Percentiles rank a stretch among this genome's conserved stretches.
Conservation (phyloP, 1,140 invertebrate species). For the Antheraea pernyi region DNA sequence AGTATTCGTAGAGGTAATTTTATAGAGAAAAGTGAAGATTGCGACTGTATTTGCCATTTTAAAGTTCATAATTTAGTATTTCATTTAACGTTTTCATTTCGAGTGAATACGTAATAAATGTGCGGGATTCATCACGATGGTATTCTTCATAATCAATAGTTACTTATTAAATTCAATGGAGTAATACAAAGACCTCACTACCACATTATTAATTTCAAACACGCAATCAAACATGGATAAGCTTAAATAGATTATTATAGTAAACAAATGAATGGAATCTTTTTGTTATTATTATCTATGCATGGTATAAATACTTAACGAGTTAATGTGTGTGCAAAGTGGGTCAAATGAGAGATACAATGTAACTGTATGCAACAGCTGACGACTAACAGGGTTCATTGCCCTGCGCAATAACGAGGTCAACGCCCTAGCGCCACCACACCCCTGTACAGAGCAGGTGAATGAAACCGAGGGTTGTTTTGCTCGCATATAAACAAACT, state of each 20-base stretch:
- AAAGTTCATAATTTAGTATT: no score
- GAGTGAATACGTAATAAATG: no score
- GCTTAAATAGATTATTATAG: constrained; percentile 7
- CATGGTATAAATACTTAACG: not conserved
- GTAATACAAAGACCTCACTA: no score
- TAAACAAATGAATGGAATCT: constrained; percentile 19
- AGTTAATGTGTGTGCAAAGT: constrained; percentile 24
- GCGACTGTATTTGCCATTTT: no score
- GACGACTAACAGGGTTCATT: constrained; percentile 22
- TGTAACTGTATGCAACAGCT: constrained; percentile 30
- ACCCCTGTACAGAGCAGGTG: constrained; percentile 21
- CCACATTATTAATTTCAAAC: no score
- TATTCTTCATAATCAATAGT: no score
- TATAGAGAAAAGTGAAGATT: no score
- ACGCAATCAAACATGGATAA: constrained; percentile 10
- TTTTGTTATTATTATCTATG: not conserved
- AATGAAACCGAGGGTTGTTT: constrained; percentile 19
- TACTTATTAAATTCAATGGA: no score
- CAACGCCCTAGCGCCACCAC: constrained; percentile 20
- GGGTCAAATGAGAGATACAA: constrained; percentile 30
- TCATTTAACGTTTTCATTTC: no score
- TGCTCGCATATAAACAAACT: not conserved
- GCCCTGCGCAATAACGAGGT: constrained; percentile 19
- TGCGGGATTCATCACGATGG: no score
- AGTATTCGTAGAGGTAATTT: no score